Percentiles rank a stretch among this genome's conserved stretches.
These are phyloP conservation scores for Nemurella pictetii DNA, from an alignment of 2,888 invertebrate species.

Conservation along the genomic window DNA sequence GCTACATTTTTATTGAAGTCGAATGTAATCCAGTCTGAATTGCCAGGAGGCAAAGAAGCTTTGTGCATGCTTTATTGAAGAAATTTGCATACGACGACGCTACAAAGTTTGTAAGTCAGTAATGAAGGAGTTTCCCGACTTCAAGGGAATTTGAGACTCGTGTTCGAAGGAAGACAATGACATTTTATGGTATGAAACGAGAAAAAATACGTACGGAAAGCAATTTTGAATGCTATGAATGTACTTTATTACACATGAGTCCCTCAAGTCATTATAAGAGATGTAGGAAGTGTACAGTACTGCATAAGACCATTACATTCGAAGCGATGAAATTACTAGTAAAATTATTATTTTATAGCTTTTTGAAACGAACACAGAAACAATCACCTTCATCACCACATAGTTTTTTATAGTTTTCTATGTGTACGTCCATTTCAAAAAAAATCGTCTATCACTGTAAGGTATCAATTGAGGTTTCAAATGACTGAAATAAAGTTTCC, in stretches of 20 bases:
- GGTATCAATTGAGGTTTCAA: too few relatives aligned
- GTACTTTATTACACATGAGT: not conserved
- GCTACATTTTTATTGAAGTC: not conserved
- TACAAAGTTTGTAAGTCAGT: slow-evolving; percentile 6
- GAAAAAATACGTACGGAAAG: not conserved
- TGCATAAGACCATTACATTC: not conserved
- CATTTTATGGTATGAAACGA: not conserved
- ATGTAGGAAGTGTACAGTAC: not conserved
- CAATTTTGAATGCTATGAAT: not conserved
- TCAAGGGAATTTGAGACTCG: slow-evolving; percentile 3
- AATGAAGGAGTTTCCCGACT: slow-evolving; percentile 8
- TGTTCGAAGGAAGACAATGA: not conserved
- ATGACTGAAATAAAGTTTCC: too few relatives aligned
- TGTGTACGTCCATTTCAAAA: too few relatives aligned
- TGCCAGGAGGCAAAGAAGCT: slow-evolving; percentile 2
- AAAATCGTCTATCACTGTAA: too few relatives aligned
- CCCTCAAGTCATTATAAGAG: not conserved
- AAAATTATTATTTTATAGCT: not conserved
- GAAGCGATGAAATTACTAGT: not conserved
- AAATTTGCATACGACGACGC: not conserved
- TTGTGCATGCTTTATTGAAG: slow-evolving; percentile 4
- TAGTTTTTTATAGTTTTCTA: too few relatives aligned
- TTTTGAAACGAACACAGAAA: not conserved
- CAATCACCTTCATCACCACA: too few relatives aligned
- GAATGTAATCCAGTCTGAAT: not conserved